These are phyloP conservation scores for Sebastes diploproa DNA, from an alignment of 2,797 vertebrate species.

Conservation along the genomic window DNA sequence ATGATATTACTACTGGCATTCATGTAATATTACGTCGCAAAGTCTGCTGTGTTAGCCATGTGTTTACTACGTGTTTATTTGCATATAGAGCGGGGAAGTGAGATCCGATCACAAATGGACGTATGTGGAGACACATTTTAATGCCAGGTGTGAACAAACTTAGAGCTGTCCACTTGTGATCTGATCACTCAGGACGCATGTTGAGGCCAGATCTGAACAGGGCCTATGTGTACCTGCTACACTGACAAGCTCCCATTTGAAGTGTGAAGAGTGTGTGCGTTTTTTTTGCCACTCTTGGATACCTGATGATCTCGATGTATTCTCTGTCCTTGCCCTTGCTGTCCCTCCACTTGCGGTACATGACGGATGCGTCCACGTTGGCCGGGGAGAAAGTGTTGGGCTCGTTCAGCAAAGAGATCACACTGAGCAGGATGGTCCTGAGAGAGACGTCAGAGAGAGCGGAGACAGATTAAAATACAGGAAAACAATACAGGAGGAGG, in stretches of 20 bases:
- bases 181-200: too few relatives aligned
- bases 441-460: not conserved
- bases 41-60: too few relatives aligned
- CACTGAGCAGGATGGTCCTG: constrained; percentile 96
- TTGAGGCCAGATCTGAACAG: too few relatives aligned
- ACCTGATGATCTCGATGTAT: constrained; percentile 97
- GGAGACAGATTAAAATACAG: constrained; percentile 27
- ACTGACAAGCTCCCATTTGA: not conserved
- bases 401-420: constrained; percentile 95
- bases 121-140: too few relatives aligned
- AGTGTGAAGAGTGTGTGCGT: not conserved
- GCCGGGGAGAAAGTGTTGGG: constrained; percentile 97
- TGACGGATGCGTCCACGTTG: constrained; percentile 96
- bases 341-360: constrained; percentile 98
- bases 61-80: too few relatives aligned
- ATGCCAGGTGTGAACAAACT: too few relatives aligned
- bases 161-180: too few relatives aligned
- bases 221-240: not conserved
- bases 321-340: constrained; percentile 95
- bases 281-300: not conserved
- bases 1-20: too few relatives aligned
- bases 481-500: not conserved
- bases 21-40: too few relatives aligned
- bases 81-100: too few relatives aligned
- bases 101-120: too few relatives aligned